phyloP scores from a whole-genome alignment of 2,797 vertebrate species.

The Salarias fasciatus region DNA sequence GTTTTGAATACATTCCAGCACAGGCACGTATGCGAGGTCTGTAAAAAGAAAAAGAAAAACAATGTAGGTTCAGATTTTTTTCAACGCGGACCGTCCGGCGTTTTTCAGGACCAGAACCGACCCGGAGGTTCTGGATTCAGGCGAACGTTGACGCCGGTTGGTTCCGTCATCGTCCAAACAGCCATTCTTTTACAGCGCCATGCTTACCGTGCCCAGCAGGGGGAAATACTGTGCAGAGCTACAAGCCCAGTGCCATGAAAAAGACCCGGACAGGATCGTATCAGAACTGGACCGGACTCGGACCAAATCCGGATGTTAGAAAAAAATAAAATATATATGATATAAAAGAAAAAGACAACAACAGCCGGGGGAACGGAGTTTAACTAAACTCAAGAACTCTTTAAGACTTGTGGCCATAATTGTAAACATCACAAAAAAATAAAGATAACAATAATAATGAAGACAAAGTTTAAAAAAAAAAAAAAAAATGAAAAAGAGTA shows the following conservation, averaged over 20 bases:
- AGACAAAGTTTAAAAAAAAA: slow-evolving; percentile 63
- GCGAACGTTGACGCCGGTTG: too few species aligned
- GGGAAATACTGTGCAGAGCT: slow-evolving; percentile 78
- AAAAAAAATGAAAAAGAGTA: slow-evolving; percentile 49
- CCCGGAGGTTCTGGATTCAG: slow-evolving; percentile 34
- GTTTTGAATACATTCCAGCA: slow-evolving; percentile 86
- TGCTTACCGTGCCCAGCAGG: slow-evolving; percentile 46
- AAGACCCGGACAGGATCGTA: slow-evolving; percentile 67
- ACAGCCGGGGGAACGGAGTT: slow-evolving; percentile 40
- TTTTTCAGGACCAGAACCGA: slow-evolving; percentile 50
- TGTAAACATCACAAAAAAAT: slow-evolving; percentile 63
- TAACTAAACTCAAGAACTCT: slow-evolving; percentile 60
- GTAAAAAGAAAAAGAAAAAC: too few species aligned
- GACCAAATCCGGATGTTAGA: slow-evolving; percentile 66
- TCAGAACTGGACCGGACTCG: slow-evolving; percentile 68
- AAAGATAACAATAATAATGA: slow-evolving; percentile 35
- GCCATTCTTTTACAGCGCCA: too few species aligned
- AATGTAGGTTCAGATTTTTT: too few species aligned
- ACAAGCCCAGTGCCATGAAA: slow-evolving; percentile 82
- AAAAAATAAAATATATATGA: too few species aligned
- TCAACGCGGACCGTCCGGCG: slow-evolving; percentile 1
- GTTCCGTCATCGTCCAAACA: too few species aligned
- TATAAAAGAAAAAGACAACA: slow-evolving; percentile 11
- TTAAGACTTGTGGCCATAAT: slow-evolving; percentile 75
- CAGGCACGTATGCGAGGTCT: slow-evolving; percentile 53